These are phyloP conservation scores for Periplaneta americana DNA, from an alignment of 1,140 invertebrate species.

Conservation along the genomic window DNA sequence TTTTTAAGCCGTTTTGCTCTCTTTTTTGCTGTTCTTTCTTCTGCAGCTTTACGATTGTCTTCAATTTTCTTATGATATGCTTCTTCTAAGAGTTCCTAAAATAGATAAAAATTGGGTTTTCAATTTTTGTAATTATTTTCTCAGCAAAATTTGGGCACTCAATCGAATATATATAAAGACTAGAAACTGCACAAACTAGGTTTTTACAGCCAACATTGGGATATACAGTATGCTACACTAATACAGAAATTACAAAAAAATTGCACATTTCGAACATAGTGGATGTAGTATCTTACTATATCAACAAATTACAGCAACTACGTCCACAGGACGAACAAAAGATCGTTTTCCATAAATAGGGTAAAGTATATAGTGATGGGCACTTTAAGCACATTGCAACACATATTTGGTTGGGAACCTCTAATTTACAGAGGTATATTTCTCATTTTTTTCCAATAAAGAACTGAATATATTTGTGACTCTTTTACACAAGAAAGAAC, in stretches of 20 bases:
- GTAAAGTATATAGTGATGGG: too few relatives aligned
- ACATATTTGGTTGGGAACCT: too few relatives aligned
- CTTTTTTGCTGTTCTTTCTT: conserved; percentile 80
- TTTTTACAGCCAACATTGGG: neutral
- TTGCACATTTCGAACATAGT: neutral
- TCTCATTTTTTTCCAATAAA: too few relatives aligned
- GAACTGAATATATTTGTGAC: too few relatives aligned
- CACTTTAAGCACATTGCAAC: too few relatives aligned
- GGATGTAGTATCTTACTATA: too few relatives aligned
- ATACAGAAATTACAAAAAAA: neutral
- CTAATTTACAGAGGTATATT: too few relatives aligned
- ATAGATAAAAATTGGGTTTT: conserved; percentile 25
- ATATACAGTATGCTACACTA: neutral
- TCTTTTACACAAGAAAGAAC: too few relatives aligned
- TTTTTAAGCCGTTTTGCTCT: conserved; percentile 75
- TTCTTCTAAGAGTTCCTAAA: conserved; percentile 71
- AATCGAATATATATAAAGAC: neutral
- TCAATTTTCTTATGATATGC: conserved; percentile 78
- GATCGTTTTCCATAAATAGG: too few relatives aligned
- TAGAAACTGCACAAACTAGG: neutral
- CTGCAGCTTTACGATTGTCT: conserved; percentile 68
- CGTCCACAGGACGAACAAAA: too few relatives aligned
- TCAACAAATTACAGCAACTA: too few relatives aligned
- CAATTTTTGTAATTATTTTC: too few relatives aligned
- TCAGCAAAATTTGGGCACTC: neutral